Evolutionary conservation across 2,888 invertebrate species (phyloP).

Genomic region (Plagodis dolabraria): DNA sequence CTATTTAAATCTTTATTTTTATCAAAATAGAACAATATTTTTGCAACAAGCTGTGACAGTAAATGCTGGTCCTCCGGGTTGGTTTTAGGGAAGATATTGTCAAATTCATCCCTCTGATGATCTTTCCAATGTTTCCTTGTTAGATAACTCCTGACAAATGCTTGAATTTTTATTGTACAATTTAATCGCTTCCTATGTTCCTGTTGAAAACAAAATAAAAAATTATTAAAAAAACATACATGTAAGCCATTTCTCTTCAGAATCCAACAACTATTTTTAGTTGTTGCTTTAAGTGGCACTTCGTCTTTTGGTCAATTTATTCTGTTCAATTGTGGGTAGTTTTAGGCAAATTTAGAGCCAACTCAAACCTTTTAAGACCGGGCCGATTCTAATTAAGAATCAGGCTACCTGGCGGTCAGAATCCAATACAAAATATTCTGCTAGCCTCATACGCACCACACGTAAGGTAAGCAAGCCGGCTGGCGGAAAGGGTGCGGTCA

Average conservation of each 20-base stretch:
- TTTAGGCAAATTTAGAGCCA: neutral
- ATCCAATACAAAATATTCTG: no score
- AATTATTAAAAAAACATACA: neutral
- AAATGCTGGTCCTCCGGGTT: conserved; percentile 75
- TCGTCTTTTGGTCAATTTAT: no score
- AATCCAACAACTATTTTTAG: no score
- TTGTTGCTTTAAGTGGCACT: neutral
- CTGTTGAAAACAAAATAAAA: conserved; percentile 50
- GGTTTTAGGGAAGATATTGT: conserved; percentile 81
- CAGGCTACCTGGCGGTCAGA: no score
- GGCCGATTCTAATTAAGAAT: no score
- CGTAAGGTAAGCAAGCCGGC: no score
- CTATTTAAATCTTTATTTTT: conserved; percentile 83
- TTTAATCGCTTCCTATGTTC: conserved; percentile 89
- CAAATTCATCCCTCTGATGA: conserved; percentile 88
- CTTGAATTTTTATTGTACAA: conserved; percentile 93
- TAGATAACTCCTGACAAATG: conserved; percentile 90
- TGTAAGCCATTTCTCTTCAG: no score
- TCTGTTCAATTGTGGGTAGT: no score
- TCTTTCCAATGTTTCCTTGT: conserved; percentile 88
- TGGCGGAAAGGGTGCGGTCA: no score
- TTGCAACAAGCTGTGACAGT: conserved; percentile 85
- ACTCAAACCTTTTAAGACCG: no score
- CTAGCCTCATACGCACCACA: no score
- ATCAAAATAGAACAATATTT: conserved; percentile 92